Percentiles rank a stretch among this genome's conserved stretches.
These are phyloP conservation scores for Semaprochilodus insignis DNA, from an alignment of 2,797 vertebrate genomes.

Conservation along the genomic window DNA sequence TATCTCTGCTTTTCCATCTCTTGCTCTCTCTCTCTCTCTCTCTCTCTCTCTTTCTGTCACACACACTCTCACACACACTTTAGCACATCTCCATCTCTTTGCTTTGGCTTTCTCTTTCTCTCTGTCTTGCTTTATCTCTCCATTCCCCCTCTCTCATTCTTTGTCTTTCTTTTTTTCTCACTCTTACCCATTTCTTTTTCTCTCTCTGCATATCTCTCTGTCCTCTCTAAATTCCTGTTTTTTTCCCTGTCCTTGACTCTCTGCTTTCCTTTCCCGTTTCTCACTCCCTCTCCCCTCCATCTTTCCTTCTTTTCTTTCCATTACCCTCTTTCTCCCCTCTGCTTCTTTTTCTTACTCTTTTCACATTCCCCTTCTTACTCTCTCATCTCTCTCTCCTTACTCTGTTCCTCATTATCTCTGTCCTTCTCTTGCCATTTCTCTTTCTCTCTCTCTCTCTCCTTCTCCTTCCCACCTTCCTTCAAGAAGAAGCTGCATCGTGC, in stretches of 20 bases:
- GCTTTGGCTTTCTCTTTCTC: not conserved
- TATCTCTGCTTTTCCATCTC: not conserved
- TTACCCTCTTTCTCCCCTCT: too few relatives aligned
- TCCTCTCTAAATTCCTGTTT: too few relatives aligned
- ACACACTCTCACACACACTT: not conserved
- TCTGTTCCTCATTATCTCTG: not conserved
- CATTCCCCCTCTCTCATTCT: conserved; percentile 5
- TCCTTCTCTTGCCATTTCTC: not conserved
- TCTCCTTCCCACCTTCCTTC: not conserved
- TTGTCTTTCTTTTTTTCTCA: not conserved
- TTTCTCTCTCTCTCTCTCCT: not conserved
- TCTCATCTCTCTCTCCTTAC: not conserved
- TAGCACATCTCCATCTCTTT: not conserved
- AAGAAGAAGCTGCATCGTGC: not conserved
- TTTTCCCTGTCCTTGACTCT: not conserved
- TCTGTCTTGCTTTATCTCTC: not conserved
- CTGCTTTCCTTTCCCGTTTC: too few relatives aligned
- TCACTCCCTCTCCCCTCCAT: not conserved
- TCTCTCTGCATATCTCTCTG: not conserved
- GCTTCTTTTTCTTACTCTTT: not conserved
- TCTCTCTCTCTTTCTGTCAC: conserved; percentile 6
- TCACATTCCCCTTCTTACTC: not conserved
- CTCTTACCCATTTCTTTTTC: not conserved
- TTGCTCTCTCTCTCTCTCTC: not conserved
- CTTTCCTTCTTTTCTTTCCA: not conserved